Base-by-base conservation (phyloP, 2,888 invertebrate genomes). In the Cantharis rufa region DNA sequence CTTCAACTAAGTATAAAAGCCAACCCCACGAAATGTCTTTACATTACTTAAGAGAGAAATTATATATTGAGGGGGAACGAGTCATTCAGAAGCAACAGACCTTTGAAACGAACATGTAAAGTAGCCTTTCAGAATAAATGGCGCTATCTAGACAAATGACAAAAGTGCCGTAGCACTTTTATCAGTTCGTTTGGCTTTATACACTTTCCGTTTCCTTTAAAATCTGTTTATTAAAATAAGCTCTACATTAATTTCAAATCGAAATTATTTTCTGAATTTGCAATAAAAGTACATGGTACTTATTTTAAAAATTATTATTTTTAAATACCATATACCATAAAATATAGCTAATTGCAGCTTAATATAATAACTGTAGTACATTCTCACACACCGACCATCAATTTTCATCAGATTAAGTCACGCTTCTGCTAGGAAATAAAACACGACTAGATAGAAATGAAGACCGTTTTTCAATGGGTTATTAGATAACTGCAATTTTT, bases 61-160 rank as follows among this genome's bases (percentile, higher is more conserved):
- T 84, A 85, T 85, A 84, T 84, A 85, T 84, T 81, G 81, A 83
- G 84, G 84, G 84, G 84, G 84, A 83, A 83, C 79, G 82, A 80
- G 81, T 84, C 82, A 84, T 85, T 85, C 82, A 84, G 82, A 84
- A 77, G 82, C 83, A 85, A 83, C 85, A 82, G 84, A 83, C 86
- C 85, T 84, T 85, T 82, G 80, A 83, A 86, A 85, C 81, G 86
- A 84, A 85, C 86, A 86, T 86, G 86, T 86, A 86, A 83, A 87
- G 84, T 85, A 84, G 84, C 84, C 84, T 84, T 86, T 85, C 86
- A 84, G 84, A 85, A 82, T 82, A 85, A 86, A 85, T 84, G 83
- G 83, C 84, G 83, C 83, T 85, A 66, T 83, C 82, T 81, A 83
- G 79, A 82, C 83, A 85, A 86, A 86, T 85, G 85, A 85, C 82